Percentiles rank a stretch among this genome's conserved stretches.
Conservation (phyloP, 2,113 vertebrate species). For the Etheostoma cragini region DNA sequence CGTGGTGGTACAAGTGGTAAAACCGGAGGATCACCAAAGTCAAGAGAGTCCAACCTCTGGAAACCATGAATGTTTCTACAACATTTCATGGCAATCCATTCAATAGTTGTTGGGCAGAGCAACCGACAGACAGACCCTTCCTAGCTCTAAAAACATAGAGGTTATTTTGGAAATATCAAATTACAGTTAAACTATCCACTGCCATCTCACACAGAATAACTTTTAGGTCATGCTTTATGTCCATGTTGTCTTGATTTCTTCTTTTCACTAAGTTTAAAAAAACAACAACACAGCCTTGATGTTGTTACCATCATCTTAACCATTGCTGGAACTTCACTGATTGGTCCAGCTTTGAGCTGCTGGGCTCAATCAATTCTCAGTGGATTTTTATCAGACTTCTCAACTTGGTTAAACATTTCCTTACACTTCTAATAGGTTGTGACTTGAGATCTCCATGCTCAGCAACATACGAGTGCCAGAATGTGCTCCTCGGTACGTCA, state of each 20-base stretch:
- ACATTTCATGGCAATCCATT: background rate
- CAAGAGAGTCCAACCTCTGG: background rate
- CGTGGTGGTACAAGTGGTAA: background rate
- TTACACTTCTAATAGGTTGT: constrained; percentile 11
- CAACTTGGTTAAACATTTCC: background rate
- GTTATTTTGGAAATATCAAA: background rate
- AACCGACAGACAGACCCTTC: background rate
- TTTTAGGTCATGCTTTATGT: background rate
- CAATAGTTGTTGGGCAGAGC: background rate
- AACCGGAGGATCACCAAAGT: background rate
- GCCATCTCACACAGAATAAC: background rate
- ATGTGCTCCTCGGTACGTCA: background rate
- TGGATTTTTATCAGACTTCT: constrained; percentile 4
- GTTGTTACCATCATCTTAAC: constrained; percentile 7
- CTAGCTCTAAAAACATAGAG: background rate
- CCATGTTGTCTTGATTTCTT: background rate
- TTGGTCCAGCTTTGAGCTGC: constrained; percentile 20
- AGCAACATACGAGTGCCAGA: background rate
- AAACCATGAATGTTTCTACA: background rate
- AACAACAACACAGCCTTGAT: background rate
- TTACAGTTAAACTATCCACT: background rate
- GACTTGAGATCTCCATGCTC: background rate
- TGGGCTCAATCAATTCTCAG: constrained; percentile 1
- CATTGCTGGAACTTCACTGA: constrained; percentile 2
- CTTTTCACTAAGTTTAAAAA: background rate